Conservation (phyloP, 2,797 vertebrate genomes). For the Austrolebias charrua region DNA sequence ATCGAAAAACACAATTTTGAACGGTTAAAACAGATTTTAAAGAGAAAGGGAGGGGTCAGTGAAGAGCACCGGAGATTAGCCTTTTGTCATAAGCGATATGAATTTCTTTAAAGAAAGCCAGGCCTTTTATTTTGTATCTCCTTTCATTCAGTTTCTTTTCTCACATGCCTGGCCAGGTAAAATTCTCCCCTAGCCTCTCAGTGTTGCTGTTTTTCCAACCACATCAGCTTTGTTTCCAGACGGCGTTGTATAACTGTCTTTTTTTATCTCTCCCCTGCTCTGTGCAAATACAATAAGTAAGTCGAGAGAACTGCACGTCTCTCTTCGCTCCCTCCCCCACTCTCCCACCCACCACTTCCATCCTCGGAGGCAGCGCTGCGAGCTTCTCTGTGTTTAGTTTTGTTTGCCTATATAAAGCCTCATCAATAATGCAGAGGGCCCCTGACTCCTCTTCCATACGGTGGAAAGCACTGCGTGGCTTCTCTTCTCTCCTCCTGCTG, state of each 20-base stretch:
- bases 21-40: no score
- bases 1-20: no score
- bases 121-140: conserved; percentile 8
- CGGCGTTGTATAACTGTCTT: conserved; percentile 40
- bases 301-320: conserved; percentile 58
- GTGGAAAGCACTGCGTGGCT: conserved; percentile 43
- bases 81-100: not conserved
- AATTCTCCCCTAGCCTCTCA: conserved; percentile 42
- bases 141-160: conserved; percentile 37
- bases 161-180: conserved; percentile 45
- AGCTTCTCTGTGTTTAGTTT: conserved; percentile 69
- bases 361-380: conserved; percentile 58
- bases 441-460: conserved; percentile 71
- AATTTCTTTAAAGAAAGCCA: not conserved
- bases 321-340: conserved; percentile 43
- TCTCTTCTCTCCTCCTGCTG: conserved; percentile 40
- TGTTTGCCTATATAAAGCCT: conserved; percentile 78
- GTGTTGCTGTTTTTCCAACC: conserved; percentile 37
- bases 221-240: conserved; percentile 47
- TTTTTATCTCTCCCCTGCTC: conserved; percentile 36
- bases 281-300: conserved; percentile 58
- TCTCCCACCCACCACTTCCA: conserved; percentile 42
- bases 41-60: no score
- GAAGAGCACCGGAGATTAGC: no score
- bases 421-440: conserved; percentile 76